phyloP scores from a whole-genome alignment of 2,888 invertebrate species.

The Elmis aenea region DNA sequence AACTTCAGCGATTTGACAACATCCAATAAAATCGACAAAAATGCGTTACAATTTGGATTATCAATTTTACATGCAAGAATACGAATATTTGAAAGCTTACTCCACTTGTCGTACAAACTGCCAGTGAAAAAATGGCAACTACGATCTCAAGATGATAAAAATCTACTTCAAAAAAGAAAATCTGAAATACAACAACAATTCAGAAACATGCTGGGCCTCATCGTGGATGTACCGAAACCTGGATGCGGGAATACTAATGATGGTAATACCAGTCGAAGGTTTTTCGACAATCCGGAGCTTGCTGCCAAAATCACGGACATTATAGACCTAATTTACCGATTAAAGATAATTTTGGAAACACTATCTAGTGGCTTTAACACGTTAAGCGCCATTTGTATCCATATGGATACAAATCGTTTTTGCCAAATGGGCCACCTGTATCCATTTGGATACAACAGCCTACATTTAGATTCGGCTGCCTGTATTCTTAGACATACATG shows the following conservation, averaged over 20 bases:
- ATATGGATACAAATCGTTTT: no score
- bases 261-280: constrained; percentile 29
- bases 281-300: constrained; percentile 23
- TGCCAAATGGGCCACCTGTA: no score
- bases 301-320: no score
- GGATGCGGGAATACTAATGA: constrained; percentile 31
- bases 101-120: constrained; percentile 35
- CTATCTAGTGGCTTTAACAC: constrained; percentile 14
- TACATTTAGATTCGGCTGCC: no score
- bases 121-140: constrained; percentile 31
- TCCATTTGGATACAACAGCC: no score
- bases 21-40: constrained; percentile 16
- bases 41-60: constrained; percentile 28
- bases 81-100: constrained; percentile 29
- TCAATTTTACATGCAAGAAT: constrained; percentile 32
- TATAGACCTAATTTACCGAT: constrained; percentile 10
- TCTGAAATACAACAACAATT: constrained; percentile 11
- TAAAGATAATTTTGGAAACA: no score
- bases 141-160: constrained; percentile 20
- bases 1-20: constrained; percentile 20
- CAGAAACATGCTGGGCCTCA: constrained; percentile 25
- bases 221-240: constrained; percentile 31
- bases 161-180: constrained; percentile 9
- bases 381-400: no score
- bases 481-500: no score